Percentiles rank a stretch among this genome's conserved stretches.
These are phyloP conservation scores for Hemithea aestivaria DNA, from an alignment of 2,888 invertebrate species.

Conservation along the genomic window DNA sequence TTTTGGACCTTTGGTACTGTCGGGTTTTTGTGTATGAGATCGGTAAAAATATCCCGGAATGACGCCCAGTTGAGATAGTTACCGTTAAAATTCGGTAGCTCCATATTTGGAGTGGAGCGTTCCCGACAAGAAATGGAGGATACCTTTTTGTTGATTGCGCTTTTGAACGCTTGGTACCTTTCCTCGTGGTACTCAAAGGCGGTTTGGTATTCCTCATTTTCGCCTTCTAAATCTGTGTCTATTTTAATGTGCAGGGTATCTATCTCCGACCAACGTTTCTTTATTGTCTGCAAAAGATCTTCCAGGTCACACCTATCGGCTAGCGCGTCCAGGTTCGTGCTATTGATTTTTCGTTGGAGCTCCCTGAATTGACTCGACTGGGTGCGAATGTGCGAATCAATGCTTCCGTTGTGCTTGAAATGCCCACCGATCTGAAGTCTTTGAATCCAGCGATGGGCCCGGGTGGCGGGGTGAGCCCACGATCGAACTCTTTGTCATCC, in stretches of 20 bases:
- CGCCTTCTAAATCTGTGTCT: conserved; percentile 15
- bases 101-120: conserved; percentile 15
- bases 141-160: conserved; percentile 7
- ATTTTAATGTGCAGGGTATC: conserved; percentile 25
- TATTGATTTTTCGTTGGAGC: background rate
- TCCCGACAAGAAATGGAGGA: conserved; percentile 8
- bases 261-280: conserved; percentile 20
- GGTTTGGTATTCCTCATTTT: conserved; percentile 16
- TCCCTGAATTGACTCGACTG: conserved; percentile 6
- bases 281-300: conserved; percentile 7
- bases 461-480: too few relatives aligned
- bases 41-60: conserved; percentile 23
- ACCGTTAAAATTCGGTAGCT: conserved; percentile 16
- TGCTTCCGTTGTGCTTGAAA: conserved; percentile 1
- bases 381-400: conserved; percentile 4
- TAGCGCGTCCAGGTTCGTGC: background rate
- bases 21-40: conserved; percentile 20
- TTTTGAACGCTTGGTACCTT: conserved; percentile 4
- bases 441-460: too few relatives aligned
- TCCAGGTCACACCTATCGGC: conserved; percentile 15
- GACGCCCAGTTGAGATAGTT: conserved; percentile 19
- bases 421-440: too few relatives aligned
- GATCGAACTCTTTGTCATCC: too few relatives aligned
- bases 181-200: conserved; percentile 7
- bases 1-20: conserved; percentile 18